Base-by-base conservation (phyloP, 2,113 vertebrate species). In the Apistogramma diplotaenia region DNA sequence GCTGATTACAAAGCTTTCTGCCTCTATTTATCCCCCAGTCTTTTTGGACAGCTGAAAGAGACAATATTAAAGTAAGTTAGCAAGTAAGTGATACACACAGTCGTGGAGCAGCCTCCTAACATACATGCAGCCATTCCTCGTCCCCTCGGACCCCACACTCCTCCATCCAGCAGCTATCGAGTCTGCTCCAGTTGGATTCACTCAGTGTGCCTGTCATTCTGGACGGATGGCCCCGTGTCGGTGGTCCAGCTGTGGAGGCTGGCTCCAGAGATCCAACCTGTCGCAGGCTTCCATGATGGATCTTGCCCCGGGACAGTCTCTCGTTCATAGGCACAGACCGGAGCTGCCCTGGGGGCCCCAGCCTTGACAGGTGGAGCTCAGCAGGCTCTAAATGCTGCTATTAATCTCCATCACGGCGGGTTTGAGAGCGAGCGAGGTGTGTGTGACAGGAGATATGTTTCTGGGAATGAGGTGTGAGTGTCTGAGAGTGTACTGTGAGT, bases 341-440 rank as follows among this genome's bases (percentile, higher is more conserved):
- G 61, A 33, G 80, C 70, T 74, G 85, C 86, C 90, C 85, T 1
- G 86, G 87, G 83, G 91, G 85, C 67, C 58, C 29, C 65, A 65
- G 81, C 86, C 61, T 70, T 91, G 89, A 90, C 93, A 94, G 93
- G 93, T 94, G 93, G 89, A 90, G 87, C 91, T 93, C 90, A 92
- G 91, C 89, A 61, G 87, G 87, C 89, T 87, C 80, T 93, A 93
- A 93, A 87, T 62, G 91, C 87, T 83, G 89, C 88, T 79, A 92
- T 93, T 93, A 93, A 92, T 93, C 93, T 93, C 86, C 87, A 89
- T 93, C 87, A 84, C 74, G 62, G 85, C 85, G 29, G 81, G 85
- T 78, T 67, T 62, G 87, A 85, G 74, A 88, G 90, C 46, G 4
- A 67, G 80, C 57, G 40, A 77, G 77, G 82, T 74, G 86, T 74